Conservation (phyloP, 2,888 invertebrate genomes). For the Lithophane semibrunnea region DNA sequence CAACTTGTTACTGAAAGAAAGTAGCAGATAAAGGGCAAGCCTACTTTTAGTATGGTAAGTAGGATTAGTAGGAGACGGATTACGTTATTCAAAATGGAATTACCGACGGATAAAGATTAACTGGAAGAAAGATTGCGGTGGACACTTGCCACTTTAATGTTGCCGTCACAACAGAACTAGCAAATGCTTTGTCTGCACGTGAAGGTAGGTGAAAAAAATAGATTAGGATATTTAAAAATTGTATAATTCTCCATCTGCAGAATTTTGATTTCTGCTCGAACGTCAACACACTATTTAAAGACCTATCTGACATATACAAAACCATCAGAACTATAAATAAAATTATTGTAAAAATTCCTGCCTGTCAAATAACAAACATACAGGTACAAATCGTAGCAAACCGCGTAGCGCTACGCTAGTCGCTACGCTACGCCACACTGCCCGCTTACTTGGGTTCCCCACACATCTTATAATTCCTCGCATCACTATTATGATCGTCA, state of each 20-base stretch:
- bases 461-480: slow-evolving; percentile 27
- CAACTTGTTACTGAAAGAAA: not conserved
- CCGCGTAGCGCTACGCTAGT: slow-evolving; percentile 7
- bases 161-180: not conserved
- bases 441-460: slow-evolving; percentile 18
- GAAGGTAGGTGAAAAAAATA: not conserved
- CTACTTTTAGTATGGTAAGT: not conserved
- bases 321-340: not conserved
- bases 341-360: not conserved
- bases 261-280: not conserved
- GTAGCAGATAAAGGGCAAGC: not conserved
- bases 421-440: not conserved
- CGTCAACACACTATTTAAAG: not conserved
- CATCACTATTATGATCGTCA: slow-evolving; percentile 34
- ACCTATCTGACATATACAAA: no score
- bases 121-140: not conserved
- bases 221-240: not conserved
- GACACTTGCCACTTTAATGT: not conserved
- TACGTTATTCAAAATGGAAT: slow-evolving; percentile 9
- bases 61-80: not conserved
- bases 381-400: slow-evolving; percentile 8
- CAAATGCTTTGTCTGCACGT: no score
- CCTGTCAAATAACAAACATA: not conserved
- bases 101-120: slow-evolving; percentile 22
- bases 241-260: not conserved